Evolutionary conservation across 2,113 vertebrate species (phyloP).

Genomic region (Connochaetes taurinus): DNA sequence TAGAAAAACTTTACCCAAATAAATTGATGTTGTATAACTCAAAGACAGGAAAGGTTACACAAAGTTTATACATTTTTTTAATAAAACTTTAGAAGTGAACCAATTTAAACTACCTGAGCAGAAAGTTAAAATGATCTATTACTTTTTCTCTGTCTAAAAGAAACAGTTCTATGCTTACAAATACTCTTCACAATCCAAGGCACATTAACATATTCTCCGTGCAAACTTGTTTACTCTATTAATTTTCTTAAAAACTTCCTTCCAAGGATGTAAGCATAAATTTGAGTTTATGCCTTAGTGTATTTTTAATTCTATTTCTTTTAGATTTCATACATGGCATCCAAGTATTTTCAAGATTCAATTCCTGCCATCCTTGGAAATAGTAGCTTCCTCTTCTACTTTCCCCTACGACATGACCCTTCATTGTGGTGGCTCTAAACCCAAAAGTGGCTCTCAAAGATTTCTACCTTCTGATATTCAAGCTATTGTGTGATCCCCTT

Average conservation of each 20-base stretch:
- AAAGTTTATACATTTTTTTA: slow-evolving; percentile 20
- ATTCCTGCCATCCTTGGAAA: background rate
- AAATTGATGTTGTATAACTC: slow-evolving; percentile 54
- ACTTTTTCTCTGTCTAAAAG: background rate
- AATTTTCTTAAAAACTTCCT: slow-evolving; percentile 2
- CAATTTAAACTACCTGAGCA: slow-evolving; percentile 31
- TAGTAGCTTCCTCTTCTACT: background rate
- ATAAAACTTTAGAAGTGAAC: slow-evolving; percentile 13
- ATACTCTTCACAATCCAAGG: background rate
- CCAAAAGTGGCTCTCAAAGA: background rate
- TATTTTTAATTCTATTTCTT: background rate
- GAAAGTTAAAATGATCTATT: slow-evolving; percentile 29
- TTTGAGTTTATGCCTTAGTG: background rate
- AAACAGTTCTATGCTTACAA: background rate
- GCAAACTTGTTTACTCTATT: background rate
- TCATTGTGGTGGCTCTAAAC: background rate
- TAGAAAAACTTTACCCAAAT: slow-evolving; percentile 34
- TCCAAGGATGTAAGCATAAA: background rate
- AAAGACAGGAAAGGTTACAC: slow-evolving; percentile 38
- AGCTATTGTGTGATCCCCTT: background rate
- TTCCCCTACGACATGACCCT: background rate
- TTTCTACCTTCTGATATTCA: background rate
- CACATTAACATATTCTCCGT: background rate
- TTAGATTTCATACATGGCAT: background rate
- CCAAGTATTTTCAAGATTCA: background rate